Percentiles rank a stretch among this genome's conserved stretches.
Evolutionary conservation across 2,797 vertebrate genomes (phyloP).

Genomic region (Hylomyscus alleni): DNA sequence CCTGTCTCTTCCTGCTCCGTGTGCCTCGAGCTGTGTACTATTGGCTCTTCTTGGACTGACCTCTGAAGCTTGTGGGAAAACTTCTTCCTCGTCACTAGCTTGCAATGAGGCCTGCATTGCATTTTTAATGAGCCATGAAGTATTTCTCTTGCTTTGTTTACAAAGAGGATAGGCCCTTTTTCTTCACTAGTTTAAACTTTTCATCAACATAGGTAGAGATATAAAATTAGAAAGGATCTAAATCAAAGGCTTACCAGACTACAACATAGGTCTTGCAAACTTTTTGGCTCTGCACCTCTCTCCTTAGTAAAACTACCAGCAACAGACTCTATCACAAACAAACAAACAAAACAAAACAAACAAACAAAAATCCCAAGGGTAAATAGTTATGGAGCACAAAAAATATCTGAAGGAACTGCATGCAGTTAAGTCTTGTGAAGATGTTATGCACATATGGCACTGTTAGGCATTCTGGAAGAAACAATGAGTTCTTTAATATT

Average conservation of each 20-base stretch:
- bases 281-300: not conserved
- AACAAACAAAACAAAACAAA: too few species aligned
- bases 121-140: not conserved
- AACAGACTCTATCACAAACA: conserved; percentile 32
- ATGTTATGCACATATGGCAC: not conserved
- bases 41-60: conserved; percentile 31
- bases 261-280: not conserved
- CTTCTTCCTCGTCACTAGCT: conserved; percentile 32
- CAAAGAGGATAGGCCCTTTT: not conserved
- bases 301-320: not conserved
- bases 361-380: not conserved
- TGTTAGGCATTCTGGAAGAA: not conserved
- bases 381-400: conserved; percentile 51
- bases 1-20: not conserved
- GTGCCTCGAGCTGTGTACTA: not conserved
- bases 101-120: not conserved
- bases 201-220: conserved; percentile 79
- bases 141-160: conserved; percentile 63
- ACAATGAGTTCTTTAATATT: conserved; percentile 49
- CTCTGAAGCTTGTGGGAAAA: conserved; percentile 44
- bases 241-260: conserved; percentile 91
- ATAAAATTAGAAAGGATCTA: conserved; percentile 89
- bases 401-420: not conserved
- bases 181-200: conserved; percentile 75
- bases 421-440: conserved; percentile 34